These are phyloP conservation scores for Hypena proboscidalis DNA, from an alignment of 2,888 invertebrate species.

Conservation along the genomic window DNA sequence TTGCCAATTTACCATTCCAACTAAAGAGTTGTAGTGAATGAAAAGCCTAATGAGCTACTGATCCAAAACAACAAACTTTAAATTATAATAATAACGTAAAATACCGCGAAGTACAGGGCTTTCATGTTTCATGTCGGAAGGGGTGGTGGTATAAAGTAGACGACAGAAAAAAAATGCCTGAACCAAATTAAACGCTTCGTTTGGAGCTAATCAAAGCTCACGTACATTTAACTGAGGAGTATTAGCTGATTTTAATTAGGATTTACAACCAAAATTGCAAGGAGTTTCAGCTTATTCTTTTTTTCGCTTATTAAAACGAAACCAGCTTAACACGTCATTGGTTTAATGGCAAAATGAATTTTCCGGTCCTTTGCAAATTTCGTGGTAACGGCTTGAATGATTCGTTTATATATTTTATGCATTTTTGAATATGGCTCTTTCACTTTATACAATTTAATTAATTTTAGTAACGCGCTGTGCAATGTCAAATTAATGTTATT, in stretches of 20 bases:
- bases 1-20: too few relatives aligned
- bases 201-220: constrained; percentile 24
- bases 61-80: constrained; percentile 34
- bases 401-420: constrained; percentile 34
- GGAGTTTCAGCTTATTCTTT: not conserved
- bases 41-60: too few relatives aligned
- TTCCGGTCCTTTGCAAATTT: constrained; percentile 8
- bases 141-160: constrained; percentile 32
- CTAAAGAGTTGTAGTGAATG: too few relatives aligned
- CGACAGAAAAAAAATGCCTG: constrained; percentile 29
- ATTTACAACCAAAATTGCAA: constrained; percentile 6
- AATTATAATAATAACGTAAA: constrained; percentile 19
- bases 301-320: constrained; percentile 4
- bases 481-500: constrained; percentile 57
- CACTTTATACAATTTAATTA: constrained; percentile 29
- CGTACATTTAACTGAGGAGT: constrained; percentile 14
- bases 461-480: constrained; percentile 31
- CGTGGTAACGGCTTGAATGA: constrained; percentile 26
- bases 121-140: constrained; percentile 33
- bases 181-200: constrained; percentile 28
- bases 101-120: constrained; percentile 18
- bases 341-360: constrained; percentile 7
- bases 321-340: constrained; percentile 7
- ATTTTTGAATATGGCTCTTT: constrained; percentile 16
- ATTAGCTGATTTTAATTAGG: constrained; percentile 9